phyloP scores from a whole-genome alignment of 2,113 vertebrate genomes.

The Garra rufa region DNA sequence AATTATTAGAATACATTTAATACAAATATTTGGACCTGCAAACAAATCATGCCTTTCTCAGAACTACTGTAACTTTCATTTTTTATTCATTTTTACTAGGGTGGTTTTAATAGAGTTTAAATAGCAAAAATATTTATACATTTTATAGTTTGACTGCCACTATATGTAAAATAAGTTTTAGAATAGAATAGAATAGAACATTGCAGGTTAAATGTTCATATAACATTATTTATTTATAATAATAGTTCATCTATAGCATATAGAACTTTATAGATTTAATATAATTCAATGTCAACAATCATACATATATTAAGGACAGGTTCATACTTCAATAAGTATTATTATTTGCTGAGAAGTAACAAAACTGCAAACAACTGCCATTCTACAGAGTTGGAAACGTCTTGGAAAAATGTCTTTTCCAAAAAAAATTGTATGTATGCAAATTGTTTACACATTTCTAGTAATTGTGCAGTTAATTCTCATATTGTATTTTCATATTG shows the following conservation, averaged over 20 bases:
- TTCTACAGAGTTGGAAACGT: too few relatives aligned
- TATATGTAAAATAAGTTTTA: neutral
- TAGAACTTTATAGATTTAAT: neutral
- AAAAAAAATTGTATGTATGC: too few relatives aligned
- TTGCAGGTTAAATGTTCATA: neutral
- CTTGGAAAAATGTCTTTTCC: too few relatives aligned
- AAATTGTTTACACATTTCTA: too few relatives aligned
- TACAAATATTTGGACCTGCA: neutral
- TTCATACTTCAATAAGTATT: neutral
- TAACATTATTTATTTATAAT: neutral
- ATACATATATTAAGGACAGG: neutral
- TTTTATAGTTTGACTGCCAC: neutral
- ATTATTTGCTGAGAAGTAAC: slow-evolving; percentile 47
- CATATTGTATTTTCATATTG: too few relatives aligned
- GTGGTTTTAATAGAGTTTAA: too few relatives aligned
- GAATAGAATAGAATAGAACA: neutral
- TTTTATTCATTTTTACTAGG: neutral
- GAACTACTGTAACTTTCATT: too few relatives aligned
- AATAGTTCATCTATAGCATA: neutral
- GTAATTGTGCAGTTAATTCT: too few relatives aligned
- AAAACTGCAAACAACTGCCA: too few relatives aligned
- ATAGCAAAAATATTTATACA: too few relatives aligned
- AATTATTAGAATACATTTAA: neutral
- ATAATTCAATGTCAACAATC: neutral
- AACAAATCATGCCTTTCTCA: neutral